phyloP scores from a whole-genome alignment of 2,888 invertebrate species.

The Cephus runcator region DNA sequence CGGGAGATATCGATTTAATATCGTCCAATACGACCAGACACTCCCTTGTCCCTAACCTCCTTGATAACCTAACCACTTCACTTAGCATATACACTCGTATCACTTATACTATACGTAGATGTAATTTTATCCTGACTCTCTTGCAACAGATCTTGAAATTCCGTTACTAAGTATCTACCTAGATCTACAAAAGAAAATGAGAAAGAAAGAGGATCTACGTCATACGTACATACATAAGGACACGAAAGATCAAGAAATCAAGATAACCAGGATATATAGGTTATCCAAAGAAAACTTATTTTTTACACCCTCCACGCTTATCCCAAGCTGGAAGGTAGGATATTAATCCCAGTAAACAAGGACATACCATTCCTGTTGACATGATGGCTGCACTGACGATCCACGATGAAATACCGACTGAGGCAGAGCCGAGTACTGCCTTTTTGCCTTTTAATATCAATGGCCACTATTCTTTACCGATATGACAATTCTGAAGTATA shows the following conservation, averaged over 20 bases:
- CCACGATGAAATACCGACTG: background rate
- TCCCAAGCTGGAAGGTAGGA: background rate
- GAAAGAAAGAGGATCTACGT: slow-evolving; percentile 33
- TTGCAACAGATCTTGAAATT: background rate
- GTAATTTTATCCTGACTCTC: background rate
- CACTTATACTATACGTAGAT: background rate
- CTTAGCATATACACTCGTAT: background rate
- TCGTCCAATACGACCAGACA: background rate
- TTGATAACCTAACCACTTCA: background rate
- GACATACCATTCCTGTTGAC: background rate
- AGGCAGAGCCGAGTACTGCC: background rate
- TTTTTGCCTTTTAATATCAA: background rate
- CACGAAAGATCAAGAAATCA: background rate
- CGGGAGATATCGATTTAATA: slow-evolving; percentile 23
- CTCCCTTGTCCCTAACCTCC: background rate
- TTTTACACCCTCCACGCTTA: background rate
- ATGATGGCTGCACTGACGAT: background rate
- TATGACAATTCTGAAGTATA: background rate
- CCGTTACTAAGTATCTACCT: background rate
- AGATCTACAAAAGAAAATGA: background rate
- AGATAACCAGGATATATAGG: background rate
- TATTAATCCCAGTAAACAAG: background rate
- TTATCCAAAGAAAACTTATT: background rate
- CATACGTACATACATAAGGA: background rate
- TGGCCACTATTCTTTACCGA: background rate